Percentiles rank a stretch among this genome's conserved stretches.
phyloP scores from a whole-genome alignment of 2,113 vertebrate genomes.

The Lathamus discolor region DNA sequence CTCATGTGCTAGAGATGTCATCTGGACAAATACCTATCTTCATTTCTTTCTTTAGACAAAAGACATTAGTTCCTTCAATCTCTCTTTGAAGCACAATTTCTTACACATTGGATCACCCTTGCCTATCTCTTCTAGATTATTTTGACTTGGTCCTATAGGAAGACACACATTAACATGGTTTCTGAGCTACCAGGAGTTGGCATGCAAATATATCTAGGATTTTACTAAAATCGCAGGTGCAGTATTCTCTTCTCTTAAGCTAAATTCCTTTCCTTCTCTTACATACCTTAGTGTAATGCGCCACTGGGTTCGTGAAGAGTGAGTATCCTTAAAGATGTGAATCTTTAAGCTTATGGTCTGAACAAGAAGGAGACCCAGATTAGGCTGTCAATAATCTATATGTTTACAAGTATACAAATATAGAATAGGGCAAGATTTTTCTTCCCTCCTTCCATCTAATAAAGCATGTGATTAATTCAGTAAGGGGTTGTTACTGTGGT shows the following conservation, averaged over 20 bases:
- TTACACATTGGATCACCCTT: background rate
- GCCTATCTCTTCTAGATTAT: background rate
- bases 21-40: background rate
- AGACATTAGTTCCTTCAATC: accelerated
- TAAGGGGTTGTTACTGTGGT: background rate
- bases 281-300: background rate
- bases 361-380: background rate
- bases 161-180: background rate
- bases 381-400: background rate
- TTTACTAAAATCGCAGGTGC: background rate
- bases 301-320: background rate
- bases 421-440: background rate
- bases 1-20: background rate
- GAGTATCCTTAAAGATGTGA: background rate
- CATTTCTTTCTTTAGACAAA: background rate
- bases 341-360: background rate
- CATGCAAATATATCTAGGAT: background rate
- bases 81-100: background rate
- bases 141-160: background rate
- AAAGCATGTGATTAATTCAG: background rate
- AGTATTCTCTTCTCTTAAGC: background rate
- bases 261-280: background rate
- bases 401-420: background rate
- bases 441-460: background rate
- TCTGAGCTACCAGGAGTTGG: background rate